These are phyloP conservation scores for Lycocerus yunnanus DNA, from an alignment of 2,888 invertebrate species.

Conservation along the genomic window DNA sequence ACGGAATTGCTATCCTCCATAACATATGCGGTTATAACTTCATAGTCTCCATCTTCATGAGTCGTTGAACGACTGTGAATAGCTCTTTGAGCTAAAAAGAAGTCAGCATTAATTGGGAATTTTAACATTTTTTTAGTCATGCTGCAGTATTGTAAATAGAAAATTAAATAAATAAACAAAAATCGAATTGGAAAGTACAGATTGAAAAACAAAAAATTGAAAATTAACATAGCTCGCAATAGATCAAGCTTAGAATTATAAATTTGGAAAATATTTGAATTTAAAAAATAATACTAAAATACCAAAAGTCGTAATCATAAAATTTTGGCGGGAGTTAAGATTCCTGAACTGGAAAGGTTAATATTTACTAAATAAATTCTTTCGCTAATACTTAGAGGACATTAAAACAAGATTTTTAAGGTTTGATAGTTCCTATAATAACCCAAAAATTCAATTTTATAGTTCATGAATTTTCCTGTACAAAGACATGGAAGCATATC, in stretches of 20 bases:
- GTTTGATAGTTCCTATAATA: too few species aligned
- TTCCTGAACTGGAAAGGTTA: too few species aligned
- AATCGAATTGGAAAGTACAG: neutral
- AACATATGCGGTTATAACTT: slow-evolving; percentile 73
- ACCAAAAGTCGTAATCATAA: neutral
- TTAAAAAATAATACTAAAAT: neutral
- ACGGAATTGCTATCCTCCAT: slow-evolving; percentile 88
- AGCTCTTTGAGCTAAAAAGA: slow-evolving; percentile 46
- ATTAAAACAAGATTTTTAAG: too few species aligned
- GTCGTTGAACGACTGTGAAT: slow-evolving; percentile 59
- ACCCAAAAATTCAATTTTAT: too few species aligned
- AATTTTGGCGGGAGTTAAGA: too few species aligned
- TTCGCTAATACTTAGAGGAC: too few species aligned
- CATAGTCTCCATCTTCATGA: slow-evolving; percentile 83
- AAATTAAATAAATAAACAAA: neutral
- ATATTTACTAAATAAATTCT: too few species aligned
- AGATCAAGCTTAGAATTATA: neutral
- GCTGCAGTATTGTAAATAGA: neutral
- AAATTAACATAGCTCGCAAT: neutral
- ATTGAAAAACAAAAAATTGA: neutral
- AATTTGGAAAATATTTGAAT: neutral
- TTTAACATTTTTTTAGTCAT: neutral
- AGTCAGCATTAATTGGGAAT: neutral
- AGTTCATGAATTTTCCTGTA: too few species aligned
- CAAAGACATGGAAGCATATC: too few species aligned